Evolutionary conservation across 2,888 invertebrate genomes (phyloP).

Genomic region (Trachelus iudaicus): DNA sequence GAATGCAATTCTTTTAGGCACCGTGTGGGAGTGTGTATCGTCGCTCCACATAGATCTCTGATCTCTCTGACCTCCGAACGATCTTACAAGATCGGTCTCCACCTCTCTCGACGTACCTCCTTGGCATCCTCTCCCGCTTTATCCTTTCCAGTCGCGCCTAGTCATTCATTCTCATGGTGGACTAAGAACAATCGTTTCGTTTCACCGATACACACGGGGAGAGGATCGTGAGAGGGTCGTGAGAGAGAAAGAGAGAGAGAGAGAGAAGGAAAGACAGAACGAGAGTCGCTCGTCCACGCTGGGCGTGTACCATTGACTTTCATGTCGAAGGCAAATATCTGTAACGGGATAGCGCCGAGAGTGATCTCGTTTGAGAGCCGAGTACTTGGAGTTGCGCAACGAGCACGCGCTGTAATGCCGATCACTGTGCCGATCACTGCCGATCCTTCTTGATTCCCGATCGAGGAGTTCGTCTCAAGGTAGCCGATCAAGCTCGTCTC

Average conservation of each 20-base stretch:
- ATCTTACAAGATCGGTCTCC: conserved; percentile 30
- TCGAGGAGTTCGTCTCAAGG: not conserved
- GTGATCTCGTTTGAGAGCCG: conserved; percentile 21
- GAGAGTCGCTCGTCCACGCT: conserved; percentile 17
- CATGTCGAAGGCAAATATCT: conserved; percentile 27
- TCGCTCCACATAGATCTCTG: conserved; percentile 18
- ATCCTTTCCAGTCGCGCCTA: conserved; percentile 12
- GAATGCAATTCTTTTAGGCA: conserved; percentile 8
- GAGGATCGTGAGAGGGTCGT: too few relatives aligned
- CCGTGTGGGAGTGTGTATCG: conserved; percentile 23
- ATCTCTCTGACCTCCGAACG: conserved; percentile 24
- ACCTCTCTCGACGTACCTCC: conserved; percentile 13
- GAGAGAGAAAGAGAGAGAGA: too few relatives aligned
- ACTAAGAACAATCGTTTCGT: conserved; percentile 45
- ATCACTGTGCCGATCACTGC: not conserved
- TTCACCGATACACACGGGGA: conserved; percentile 21
- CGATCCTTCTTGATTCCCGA: not conserved
- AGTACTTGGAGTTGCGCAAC: not conserved
- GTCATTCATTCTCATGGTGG: conserved; percentile 33
- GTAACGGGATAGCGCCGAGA: conserved; percentile 30
- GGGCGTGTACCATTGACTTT: conserved; percentile 30
- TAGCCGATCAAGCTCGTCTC: not conserved
- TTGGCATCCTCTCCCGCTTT: conserved; percentile 17
- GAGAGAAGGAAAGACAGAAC: not conserved
- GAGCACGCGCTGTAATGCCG: not conserved